phyloP scores from a whole-genome alignment of 2,888 invertebrate genomes.

The Monopis laevigella region DNA sequence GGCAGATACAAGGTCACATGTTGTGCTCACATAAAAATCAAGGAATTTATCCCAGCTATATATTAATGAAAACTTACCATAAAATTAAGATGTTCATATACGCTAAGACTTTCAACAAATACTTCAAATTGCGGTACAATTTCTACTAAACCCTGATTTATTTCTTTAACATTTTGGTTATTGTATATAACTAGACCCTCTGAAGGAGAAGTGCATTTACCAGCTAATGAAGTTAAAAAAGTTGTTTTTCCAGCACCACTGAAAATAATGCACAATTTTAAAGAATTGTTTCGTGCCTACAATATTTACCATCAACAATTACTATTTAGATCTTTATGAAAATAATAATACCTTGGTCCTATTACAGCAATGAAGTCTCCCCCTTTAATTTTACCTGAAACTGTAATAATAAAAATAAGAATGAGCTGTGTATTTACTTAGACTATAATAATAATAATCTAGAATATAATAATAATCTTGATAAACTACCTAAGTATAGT shows the following conservation, averaged over 20 bases:
- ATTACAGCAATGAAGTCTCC: slow-evolving; percentile 51
- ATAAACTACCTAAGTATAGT: no score
- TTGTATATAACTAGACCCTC: slow-evolving; percentile 51
- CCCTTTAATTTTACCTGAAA: slow-evolving; percentile 39
- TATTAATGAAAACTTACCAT: slow-evolving; percentile 66
- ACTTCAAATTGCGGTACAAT: slow-evolving; percentile 75
- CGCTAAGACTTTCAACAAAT: slow-evolving; percentile 70
- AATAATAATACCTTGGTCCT: slow-evolving; percentile 44
- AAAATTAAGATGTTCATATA: slow-evolving; percentile 74
- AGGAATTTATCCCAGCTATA: no score
- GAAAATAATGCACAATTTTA: slow-evolving; percentile 16
- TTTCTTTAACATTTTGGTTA: slow-evolving; percentile 48
- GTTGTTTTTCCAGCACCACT: slow-evolving; percentile 71
- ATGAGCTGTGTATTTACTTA: background rate
- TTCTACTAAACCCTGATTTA: slow-evolving; percentile 45
- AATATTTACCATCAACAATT: background rate
- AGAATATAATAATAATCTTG: no score
- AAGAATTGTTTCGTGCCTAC: no score
- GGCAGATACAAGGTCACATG: no score
- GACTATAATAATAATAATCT: slow-evolving; percentile 16
- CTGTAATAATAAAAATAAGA: slow-evolving; percentile 23
- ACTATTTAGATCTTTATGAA: background rate
- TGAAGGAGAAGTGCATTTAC: slow-evolving; percentile 48
- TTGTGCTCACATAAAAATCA: no score
- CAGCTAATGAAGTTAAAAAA: slow-evolving; percentile 61